These are phyloP conservation scores for Macaria notata DNA, from an alignment of 2,888 invertebrate species.

Conservation along the genomic window DNA sequence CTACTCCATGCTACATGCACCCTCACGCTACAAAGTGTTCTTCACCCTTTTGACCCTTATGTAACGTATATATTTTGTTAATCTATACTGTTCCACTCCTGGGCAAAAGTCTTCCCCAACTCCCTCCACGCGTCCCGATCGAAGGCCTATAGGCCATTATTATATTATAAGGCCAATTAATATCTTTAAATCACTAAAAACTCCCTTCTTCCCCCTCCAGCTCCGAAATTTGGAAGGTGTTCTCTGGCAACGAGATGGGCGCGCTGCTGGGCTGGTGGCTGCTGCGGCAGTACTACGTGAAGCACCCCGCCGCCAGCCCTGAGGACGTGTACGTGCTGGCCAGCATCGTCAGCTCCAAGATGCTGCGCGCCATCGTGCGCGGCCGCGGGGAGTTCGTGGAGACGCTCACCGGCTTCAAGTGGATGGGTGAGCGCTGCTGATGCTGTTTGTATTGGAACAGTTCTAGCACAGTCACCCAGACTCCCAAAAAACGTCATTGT, in stretches of 20 bases:
- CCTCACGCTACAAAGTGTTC: too few species aligned
- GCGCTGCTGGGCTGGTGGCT: constrained; percentile 97
- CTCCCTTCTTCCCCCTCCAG: constrained; percentile 37
- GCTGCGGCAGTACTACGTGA: constrained; percentile 80
- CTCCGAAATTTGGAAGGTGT: constrained; percentile 88
- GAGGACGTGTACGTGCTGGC: constrained; percentile 91
- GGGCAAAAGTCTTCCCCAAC: too few species aligned
- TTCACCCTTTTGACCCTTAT: too few species aligned
- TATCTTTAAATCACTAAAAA: background rate
- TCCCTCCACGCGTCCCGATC: too few species aligned
- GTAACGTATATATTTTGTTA: too few species aligned
- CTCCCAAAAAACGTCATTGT: too few species aligned
- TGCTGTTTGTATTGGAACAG: too few species aligned
- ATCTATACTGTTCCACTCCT: too few species aligned
- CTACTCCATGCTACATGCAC: too few species aligned
- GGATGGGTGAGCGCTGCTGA: constrained; percentile 89
- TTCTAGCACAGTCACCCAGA: too few species aligned
- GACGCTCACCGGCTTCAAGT: constrained; percentile 99
- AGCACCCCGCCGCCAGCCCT: constrained; percentile 66
- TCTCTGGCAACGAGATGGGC: constrained; percentile 98
- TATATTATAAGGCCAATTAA: too few species aligned
- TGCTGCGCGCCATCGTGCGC: constrained; percentile 90
- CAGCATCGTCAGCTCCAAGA: constrained; percentile 98
- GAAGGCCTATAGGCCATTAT: too few species aligned
- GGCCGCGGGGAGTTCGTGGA: constrained; percentile 90